phyloP scores from a whole-genome alignment of 2,113 vertebrate genomes.

The Holacanthus passer region DNA sequence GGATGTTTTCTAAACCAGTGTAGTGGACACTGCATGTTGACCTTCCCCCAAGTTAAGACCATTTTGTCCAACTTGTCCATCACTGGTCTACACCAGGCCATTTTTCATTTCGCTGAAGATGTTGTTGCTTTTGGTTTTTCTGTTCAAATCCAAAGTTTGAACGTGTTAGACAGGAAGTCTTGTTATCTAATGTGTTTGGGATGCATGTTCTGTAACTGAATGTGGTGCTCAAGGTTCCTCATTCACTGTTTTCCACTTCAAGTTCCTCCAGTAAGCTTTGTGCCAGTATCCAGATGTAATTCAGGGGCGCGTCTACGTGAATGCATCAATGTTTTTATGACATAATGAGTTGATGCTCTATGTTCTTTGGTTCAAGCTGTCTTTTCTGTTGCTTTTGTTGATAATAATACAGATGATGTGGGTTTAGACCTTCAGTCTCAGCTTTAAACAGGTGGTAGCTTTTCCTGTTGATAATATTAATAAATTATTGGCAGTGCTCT shows the following conservation, averaged over 20 bases:
- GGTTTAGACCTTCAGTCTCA: neutral
- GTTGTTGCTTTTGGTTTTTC: neutral
- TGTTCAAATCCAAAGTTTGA: neutral
- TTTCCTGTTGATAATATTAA: neutral
- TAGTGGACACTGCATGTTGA: neutral
- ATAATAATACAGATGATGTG: slow-evolving; percentile 4
- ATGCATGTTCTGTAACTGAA: too few relatives aligned
- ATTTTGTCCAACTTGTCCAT: neutral
- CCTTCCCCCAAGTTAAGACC: neutral
- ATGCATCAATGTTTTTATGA: too few relatives aligned
- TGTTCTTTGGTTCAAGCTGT: too few relatives aligned
- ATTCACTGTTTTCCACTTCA: neutral
- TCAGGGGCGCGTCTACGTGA: too few relatives aligned
- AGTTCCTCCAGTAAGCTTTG: neutral
- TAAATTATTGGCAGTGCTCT: slow-evolving; percentile 1
- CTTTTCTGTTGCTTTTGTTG: too few relatives aligned
- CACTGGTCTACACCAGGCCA: neutral
- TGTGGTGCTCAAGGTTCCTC: too few relatives aligned
- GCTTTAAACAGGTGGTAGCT: neutral
- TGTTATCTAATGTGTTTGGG: neutral
- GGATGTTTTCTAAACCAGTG: neutral
- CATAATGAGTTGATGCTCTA: neutral
- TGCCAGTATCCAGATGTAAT: neutral
- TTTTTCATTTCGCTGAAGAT: neutral
- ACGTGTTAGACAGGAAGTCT: neutral